phyloP scores from a whole-genome alignment of 2,888 invertebrate genomes.

The Gerris lacustris region DNA sequence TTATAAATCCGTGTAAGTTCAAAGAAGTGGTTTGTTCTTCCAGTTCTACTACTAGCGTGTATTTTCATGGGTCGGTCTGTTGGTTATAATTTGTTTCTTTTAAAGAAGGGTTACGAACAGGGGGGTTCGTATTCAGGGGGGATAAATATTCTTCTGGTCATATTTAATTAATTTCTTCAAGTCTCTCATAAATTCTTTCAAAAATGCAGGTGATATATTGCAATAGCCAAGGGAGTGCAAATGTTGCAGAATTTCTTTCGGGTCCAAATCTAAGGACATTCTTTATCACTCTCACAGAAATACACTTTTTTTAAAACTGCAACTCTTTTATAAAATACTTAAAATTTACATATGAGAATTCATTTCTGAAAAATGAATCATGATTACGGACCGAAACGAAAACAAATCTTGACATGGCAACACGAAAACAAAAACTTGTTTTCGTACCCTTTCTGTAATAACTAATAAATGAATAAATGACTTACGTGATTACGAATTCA shows the following conservation, averaged over 20 bases:
- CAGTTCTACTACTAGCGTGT: too few species aligned
- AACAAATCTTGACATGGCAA: background rate
- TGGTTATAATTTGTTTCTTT: too few species aligned
- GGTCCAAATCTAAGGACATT: slow-evolving; percentile 38
- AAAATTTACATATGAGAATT: background rate
- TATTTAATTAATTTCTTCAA: too few species aligned
- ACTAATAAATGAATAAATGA: too few species aligned
- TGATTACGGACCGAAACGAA: background rate
- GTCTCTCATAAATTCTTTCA: slow-evolving; percentile 68
- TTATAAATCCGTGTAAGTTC: too few species aligned
- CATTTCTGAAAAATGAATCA: background rate
- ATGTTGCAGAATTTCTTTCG: slow-evolving; percentile 59
- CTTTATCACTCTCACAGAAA: background rate
- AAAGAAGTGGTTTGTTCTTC: too few species aligned
- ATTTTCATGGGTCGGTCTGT: too few species aligned
- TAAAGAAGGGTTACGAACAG: too few species aligned
- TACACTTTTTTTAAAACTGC: background rate
- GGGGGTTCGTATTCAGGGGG: too few species aligned
- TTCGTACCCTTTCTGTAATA: too few species aligned
- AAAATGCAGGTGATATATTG: slow-evolving; percentile 58
- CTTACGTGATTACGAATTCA: too few species aligned
- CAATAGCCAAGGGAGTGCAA: slow-evolving; percentile 63
- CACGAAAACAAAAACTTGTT: background rate
- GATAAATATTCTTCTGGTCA: too few species aligned
- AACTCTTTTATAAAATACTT: background rate